Percentiles rank a stretch among this genome's conserved stretches.
These are phyloP conservation scores for Diadophis punctatus DNA, from an alignment of 2,113 vertebrate species.

Conservation along the genomic window DNA sequence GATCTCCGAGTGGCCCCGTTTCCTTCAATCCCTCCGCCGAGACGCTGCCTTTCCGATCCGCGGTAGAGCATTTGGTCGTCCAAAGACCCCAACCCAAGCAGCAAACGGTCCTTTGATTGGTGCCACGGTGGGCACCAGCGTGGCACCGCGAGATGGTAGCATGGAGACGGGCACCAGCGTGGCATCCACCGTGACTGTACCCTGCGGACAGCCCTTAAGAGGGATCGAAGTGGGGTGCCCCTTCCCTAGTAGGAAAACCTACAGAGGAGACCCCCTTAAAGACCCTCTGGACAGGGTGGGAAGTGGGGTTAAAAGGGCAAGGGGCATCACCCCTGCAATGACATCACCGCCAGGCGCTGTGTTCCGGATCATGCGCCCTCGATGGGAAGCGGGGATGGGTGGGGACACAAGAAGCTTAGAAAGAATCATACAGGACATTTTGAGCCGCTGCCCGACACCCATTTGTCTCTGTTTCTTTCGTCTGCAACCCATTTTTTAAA, in stretches of 20 bases:
- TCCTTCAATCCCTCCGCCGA: background rate
- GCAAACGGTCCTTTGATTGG: too few relatives aligned
- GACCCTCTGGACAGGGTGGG: too few relatives aligned
- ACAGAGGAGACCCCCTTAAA: background rate
- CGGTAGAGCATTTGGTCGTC: background rate
- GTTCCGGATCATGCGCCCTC: background rate
- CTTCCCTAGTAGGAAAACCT: background rate
- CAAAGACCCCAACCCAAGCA: background rate
- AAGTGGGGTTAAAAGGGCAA: too few relatives aligned
- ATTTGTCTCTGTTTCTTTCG: background rate
- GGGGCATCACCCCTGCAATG: background rate
- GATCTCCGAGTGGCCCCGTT: background rate
- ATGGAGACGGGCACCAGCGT: too few relatives aligned
- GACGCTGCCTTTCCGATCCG: background rate
- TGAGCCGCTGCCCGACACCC: background rate
- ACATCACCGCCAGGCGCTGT: fast-evolving
- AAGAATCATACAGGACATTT: background rate
- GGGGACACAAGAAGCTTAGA: background rate
- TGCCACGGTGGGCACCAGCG: too few relatives aligned
- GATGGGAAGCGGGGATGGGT: background rate
- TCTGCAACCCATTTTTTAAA: background rate
- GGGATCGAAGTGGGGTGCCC: background rate
- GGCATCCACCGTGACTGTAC: background rate
- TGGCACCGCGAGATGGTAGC: background rate
- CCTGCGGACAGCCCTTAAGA: too few relatives aligned